Evolutionary conservation across 2,797 vertebrate genomes (phyloP).

Genomic region (Eleutherodactylus coqui): DNA sequence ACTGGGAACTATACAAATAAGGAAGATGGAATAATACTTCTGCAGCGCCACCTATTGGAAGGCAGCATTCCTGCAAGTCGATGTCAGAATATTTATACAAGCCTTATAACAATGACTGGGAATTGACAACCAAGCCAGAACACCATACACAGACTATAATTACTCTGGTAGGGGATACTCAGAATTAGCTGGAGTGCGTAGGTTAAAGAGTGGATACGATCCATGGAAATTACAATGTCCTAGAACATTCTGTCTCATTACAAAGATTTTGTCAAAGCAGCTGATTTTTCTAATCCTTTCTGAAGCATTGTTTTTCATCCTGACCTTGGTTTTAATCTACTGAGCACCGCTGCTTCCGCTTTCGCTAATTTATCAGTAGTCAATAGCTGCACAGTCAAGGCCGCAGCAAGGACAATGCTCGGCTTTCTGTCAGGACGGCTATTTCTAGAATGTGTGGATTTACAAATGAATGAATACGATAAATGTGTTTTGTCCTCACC

Average conservation of each 20-base stretch:
- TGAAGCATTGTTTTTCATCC: not conserved
- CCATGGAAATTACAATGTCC: not conserved
- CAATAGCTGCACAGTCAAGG: not conserved
- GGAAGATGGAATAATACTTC: too few species aligned
- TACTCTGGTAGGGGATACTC: not conserved
- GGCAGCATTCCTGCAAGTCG: too few species aligned
- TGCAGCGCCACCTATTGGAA: too few species aligned
- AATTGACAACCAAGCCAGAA: too few species aligned
- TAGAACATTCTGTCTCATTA: not conserved
- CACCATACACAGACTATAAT: too few species aligned
- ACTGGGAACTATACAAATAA: too few species aligned
- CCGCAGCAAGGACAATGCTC: not conserved
- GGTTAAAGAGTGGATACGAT: not conserved
- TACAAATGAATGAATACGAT: not conserved
- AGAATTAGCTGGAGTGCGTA: not conserved
- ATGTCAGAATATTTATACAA: too few species aligned
- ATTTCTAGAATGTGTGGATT: not conserved
- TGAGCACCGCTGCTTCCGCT: not conserved
- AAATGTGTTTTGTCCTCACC: not conserved
- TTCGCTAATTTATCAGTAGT: conserved; percentile 8
- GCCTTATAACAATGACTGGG: too few species aligned
- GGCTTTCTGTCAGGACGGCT: not conserved
- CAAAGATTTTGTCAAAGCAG: conserved; percentile 10
- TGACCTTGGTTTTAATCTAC: conserved; percentile 10
- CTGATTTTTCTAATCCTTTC: not conserved